phyloP scores from a whole-genome alignment of 2,797 vertebrate species.

The Rallus crepitans region DNA sequence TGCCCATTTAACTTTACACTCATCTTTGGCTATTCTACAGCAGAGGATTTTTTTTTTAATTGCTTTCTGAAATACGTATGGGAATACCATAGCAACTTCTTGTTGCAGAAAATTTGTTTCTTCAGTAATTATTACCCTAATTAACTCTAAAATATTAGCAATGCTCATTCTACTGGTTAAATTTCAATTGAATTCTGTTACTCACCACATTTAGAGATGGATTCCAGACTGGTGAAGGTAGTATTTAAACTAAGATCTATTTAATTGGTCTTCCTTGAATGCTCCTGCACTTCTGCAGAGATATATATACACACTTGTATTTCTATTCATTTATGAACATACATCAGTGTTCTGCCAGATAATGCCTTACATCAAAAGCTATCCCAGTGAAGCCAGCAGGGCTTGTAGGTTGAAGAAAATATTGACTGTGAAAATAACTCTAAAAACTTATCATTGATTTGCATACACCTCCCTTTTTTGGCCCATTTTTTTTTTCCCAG shows the following conservation, averaged over 20 bases:
- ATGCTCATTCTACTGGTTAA: conserved; percentile 26
- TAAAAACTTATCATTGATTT: neutral
- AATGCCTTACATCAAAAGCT: neutral
- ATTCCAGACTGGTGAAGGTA: neutral
- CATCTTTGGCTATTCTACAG: neutral
- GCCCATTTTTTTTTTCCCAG: neutral
- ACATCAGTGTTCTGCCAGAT: neutral
- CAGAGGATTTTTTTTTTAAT: neutral
- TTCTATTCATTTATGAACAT: neutral
- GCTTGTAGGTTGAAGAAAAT: neutral
- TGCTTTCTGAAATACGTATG: neutral
- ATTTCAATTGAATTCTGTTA: conserved; percentile 20
- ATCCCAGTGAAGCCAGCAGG: neutral
- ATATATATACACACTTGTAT: neutral
- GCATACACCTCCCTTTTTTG: neutral
- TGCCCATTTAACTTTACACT: neutral
- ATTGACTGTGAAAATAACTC: neutral
- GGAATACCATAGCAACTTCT: conserved; percentile 52
- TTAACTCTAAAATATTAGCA: conserved; percentile 36
- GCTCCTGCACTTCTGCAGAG: neutral
- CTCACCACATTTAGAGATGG: neutral
- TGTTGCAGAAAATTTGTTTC: neutral
- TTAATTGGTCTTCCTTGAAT: conserved; percentile 3
- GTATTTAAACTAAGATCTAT: conserved; percentile 19
- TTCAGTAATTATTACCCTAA: conserved; percentile 41